Evolutionary conservation across 53 echinoderm and acorn worm species (phyloP).

Genomic region (Paracentrotus lividus): DNA sequence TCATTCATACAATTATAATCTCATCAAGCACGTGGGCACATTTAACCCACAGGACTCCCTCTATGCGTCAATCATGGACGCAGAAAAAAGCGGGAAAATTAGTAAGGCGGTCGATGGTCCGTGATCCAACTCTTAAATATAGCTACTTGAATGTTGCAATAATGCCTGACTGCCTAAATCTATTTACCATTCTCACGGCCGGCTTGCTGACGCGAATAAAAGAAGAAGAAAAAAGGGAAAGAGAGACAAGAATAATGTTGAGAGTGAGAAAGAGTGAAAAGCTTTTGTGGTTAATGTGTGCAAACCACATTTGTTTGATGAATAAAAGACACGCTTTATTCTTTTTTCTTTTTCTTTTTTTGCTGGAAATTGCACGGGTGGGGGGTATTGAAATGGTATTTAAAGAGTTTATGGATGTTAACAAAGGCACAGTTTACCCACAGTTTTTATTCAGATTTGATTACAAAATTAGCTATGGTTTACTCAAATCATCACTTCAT

Average conservation of each 20-base stretch:
- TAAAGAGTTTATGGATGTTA: neutral
- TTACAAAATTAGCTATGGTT: neutral
- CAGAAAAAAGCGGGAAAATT: slow-evolving; percentile 42
- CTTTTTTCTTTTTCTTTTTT: neutral
- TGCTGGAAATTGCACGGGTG: neutral
- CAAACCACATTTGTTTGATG: slow-evolving; percentile 6
- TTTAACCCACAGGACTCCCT: neutral
- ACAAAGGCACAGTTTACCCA: neutral
- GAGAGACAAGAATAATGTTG: neutral
- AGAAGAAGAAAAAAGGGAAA: slow-evolving; percentile 21
- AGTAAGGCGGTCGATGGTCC: slow-evolving; percentile 1
- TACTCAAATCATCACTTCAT: neutral
- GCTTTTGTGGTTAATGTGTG: slow-evolving; percentile 50
- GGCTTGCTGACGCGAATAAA: neutral
- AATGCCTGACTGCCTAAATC: slow-evolving; percentile 19
- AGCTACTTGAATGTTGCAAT: slow-evolving; percentile 23
- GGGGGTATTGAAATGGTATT: slow-evolving; percentile 8
- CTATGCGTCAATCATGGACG: neutral
- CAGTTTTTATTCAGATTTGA: neutral
- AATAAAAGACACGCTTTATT: neutral
- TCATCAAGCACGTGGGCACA: neutral
- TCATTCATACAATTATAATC: neutral
- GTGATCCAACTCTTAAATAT: neutral
- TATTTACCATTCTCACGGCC: slow-evolving; percentile 36
- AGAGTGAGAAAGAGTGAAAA: slow-evolving; percentile 25